Percentiles rank a stretch among this genome's conserved stretches.
These are phyloP conservation scores for Stramonita haemastoma DNA, from an alignment of 2,888 invertebrate genomes.

Conservation along the genomic window DNA sequence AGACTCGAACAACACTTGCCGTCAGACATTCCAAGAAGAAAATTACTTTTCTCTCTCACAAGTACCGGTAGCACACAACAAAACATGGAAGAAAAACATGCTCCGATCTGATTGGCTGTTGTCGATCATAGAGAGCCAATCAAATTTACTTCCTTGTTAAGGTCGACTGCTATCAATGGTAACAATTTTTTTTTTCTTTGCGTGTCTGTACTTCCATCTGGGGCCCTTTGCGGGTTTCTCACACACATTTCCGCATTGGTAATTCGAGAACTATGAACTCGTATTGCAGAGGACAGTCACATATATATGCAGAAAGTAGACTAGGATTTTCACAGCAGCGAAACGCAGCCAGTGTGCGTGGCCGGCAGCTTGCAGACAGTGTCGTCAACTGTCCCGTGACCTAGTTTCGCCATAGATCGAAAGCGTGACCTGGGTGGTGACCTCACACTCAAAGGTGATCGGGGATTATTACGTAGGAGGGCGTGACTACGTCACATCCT, in stretches of 20 bases:
- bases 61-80: not conserved
- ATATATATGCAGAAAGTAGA: not conserved
- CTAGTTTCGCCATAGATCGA: not conserved
- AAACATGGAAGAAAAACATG: constrained; percentile 3
- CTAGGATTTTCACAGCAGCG: not conserved
- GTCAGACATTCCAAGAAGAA: not conserved
- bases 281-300: not conserved
- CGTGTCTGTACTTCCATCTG: constrained; percentile 37
- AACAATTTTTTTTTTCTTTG: constrained; percentile 27
- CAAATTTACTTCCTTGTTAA: constrained; percentile 43
- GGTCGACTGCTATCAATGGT: constrained; percentile 40
- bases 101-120: constrained; percentile 32
- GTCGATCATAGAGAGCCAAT: constrained; percentile 38
- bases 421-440: not conserved
- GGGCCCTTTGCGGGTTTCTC: constrained; percentile 31
- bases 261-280: not conserved
- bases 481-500: not conserved
- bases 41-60: not conserved
- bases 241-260: not conserved
- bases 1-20: not conserved
- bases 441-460: not conserved
- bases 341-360: not conserved
- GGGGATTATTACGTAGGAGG: not conserved
- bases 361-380: not conserved
- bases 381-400: not conserved